A percentile compares a stretch with the other conserved stretches of the same genome.
These are phyloP conservation scores for Harpalus rubripes DNA, from an alignment of 2,888 invertebrate species.

Conservation along the genomic window DNA sequence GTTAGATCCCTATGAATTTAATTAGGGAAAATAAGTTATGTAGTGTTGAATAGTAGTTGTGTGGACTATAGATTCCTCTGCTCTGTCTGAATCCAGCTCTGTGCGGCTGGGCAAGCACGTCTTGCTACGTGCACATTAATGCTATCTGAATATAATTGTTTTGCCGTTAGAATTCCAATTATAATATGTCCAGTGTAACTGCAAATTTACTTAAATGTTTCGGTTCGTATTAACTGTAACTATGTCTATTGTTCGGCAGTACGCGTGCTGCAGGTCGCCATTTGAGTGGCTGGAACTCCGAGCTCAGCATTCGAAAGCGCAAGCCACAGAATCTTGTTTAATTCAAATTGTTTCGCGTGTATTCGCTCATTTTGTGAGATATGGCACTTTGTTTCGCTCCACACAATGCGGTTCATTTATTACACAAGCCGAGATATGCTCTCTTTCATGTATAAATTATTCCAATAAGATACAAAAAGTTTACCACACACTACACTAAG, in stretches of 20 bases:
- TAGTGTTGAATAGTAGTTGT: too few relatives aligned
- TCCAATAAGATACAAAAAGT: background rate
- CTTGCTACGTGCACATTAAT: conserved; percentile 59
- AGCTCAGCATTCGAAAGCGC: conserved; percentile 34
- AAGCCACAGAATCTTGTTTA: conserved; percentile 58
- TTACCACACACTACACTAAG: too few relatives aligned
- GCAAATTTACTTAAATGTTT: conserved; percentile 65
- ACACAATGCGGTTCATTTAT: conserved; percentile 11
- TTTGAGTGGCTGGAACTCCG: conserved; percentile 30
- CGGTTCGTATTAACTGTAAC: conserved; percentile 62
- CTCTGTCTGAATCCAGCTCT: background rate
- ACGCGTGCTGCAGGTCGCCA: conserved; percentile 45
- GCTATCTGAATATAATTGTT: conserved; percentile 65
- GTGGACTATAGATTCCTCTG: too few relatives aligned
- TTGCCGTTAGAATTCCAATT: conserved; percentile 66
- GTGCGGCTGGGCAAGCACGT: conserved; percentile 21
- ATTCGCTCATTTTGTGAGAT: conserved; percentile 40
- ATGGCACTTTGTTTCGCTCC: conserved; percentile 35
- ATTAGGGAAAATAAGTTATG: too few relatives aligned
- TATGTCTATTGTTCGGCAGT: conserved; percentile 63
- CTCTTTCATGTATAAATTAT: background rate
- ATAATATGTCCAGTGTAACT: conserved; percentile 65
- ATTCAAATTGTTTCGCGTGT: conserved; percentile 61
- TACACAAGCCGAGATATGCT: background rate
- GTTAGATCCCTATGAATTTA: too few relatives aligned